These are phyloP conservation scores for Noctua pronuba DNA, from an alignment of 2,888 invertebrate genomes.

Conservation along the genomic window DNA sequence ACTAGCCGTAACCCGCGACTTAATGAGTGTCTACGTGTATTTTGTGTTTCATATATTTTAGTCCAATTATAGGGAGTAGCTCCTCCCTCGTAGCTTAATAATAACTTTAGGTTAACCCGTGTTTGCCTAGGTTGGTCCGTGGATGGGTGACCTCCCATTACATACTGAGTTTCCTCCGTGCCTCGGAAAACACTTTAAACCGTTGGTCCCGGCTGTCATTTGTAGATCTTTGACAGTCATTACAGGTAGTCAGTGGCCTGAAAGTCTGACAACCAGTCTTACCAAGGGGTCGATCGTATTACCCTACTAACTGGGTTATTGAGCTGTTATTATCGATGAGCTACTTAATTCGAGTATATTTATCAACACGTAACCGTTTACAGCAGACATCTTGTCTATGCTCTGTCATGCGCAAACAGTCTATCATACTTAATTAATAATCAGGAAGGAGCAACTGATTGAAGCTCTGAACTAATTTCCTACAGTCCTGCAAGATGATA, in stretches of 20 bases:
- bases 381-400: slow-evolving; percentile 5
- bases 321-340: neutral
- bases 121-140: neutral
- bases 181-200: too few species aligned
- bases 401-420: neutral
- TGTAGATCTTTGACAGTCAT: too few species aligned
- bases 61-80: too few species aligned
- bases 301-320: too few species aligned
- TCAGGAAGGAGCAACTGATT: slow-evolving; percentile 12
- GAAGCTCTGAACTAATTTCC: slow-evolving; percentile 48
- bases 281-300: too few species aligned
- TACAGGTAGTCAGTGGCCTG: too few species aligned
- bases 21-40: neutral
- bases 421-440: slow-evolving; percentile 30
- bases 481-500: slow-evolving; percentile 35
- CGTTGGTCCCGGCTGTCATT: too few species aligned
- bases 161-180: too few species aligned
- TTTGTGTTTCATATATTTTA: too few species aligned
- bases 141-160: too few species aligned
- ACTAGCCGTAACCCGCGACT: neutral
- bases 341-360: neutral
- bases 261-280: too few species aligned
- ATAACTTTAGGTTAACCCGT: neutral
- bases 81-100: neutral
- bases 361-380: neutral